These are phyloP conservation scores for Pungitius pungitius DNA, from an alignment of 2,113 vertebrate genomes.

Conservation along the genomic window DNA sequence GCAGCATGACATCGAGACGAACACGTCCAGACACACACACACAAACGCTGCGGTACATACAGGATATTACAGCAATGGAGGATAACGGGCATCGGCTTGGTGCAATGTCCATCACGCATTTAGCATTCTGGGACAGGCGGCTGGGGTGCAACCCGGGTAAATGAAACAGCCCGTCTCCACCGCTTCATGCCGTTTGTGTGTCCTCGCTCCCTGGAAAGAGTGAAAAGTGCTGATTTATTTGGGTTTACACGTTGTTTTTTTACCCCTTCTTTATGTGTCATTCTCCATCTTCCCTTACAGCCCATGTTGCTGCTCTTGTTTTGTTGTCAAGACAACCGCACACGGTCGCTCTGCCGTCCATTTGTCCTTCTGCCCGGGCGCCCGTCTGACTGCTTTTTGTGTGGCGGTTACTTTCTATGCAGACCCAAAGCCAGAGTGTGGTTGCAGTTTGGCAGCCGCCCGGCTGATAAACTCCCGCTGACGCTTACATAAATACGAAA, in stretches of 20 bases:
- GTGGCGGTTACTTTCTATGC: slow-evolving; percentile 38
- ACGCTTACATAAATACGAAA: slow-evolving; percentile 33
- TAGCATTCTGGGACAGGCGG: slow-evolving; percentile 24
- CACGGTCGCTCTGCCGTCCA: slow-evolving; percentile 46
- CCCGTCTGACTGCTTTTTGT: slow-evolving; percentile 51
- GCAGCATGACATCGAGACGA: slow-evolving; percentile 23
- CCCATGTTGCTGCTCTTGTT: slow-evolving; percentile 39
- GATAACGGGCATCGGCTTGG: slow-evolving; percentile 37
- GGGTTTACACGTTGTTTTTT: neutral
- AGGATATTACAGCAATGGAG: slow-evolving; percentile 17
- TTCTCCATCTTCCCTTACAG: neutral
- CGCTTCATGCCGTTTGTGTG: neutral
- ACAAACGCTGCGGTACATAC: slow-evolving; percentile 2
- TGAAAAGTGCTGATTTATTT: neutral
- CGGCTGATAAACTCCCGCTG: slow-evolving; percentile 48
- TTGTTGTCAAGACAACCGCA: slow-evolving; percentile 74
- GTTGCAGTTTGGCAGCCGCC: slow-evolving; percentile 31
- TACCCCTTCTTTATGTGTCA: neutral
- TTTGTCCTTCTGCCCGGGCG: slow-evolving; percentile 39
- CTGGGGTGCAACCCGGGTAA: slow-evolving; percentile 33
- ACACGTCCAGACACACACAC: slow-evolving; percentile 17
- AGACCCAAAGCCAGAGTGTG: slow-evolving; percentile 23
- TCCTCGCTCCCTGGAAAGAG: slow-evolving; percentile 6
- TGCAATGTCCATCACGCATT: slow-evolving; percentile 33
- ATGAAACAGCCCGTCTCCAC: slow-evolving; percentile 29